Evolutionary conservation across 2,888 invertebrate genomes (phyloP), one percentile per base, ranked within the genome.

Genomic region (Gymnosoma rotundatum): DNA sequence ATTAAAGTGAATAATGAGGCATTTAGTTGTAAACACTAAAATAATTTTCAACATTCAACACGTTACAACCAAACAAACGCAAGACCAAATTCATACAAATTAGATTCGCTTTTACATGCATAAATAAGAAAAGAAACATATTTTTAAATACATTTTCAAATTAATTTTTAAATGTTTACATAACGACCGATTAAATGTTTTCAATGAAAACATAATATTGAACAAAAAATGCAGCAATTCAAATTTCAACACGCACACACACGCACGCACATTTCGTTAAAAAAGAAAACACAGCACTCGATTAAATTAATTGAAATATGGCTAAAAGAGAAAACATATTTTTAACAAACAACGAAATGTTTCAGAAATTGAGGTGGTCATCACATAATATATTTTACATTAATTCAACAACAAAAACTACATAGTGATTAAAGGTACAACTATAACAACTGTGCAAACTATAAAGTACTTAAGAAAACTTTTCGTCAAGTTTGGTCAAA

Each of bases 181-280:
- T 52, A 82, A 76, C 82, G 76, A 76, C 76, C 82, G 72, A 76
- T 60, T 58, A 56, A 82, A 76, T 76, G 82, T 76, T 82, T 82
- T 76, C 66, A 82, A 66, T 81, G 76, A 76, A 82, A 82, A 82
- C 76, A 72, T 50, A 66, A 66, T 66, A 76, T 60, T 76, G 32
- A 76, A 70, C 66, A 48, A 63, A 72, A 67, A 76, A 66, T 82
- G 64, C 66, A 82, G 54, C 60, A 82, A 76, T 76, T 76, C 20
- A 72, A 66, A 66, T 50, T 58, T 1, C 45, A 54, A 56, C 20
- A 32, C 16, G 7, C 14, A 32, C 48, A 14, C 14, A 38, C 14
- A 32, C 48, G 9, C 14, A 38, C 42, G 20, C 45, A 52, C 21
- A 42, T 42, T 42, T 12, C 12, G 42, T 12, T 12, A 42, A 4